Percentiles rank a stretch among this genome's conserved stretches.
phyloP scores from a whole-genome alignment of 2,113 vertebrate genomes.

The Camelus dromedarius region DNA sequence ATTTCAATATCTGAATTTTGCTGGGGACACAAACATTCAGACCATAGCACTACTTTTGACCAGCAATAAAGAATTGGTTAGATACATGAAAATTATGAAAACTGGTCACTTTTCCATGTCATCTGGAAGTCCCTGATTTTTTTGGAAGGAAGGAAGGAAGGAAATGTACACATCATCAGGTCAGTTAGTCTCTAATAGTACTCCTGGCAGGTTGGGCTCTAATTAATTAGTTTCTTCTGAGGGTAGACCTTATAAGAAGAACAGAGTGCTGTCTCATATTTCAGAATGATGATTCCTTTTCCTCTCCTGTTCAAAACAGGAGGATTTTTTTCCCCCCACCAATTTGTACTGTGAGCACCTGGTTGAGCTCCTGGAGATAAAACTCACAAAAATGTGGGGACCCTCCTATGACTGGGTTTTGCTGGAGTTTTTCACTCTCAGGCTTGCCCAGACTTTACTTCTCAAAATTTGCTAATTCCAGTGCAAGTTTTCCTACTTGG shows the following conservation, averaged over 20 bases:
- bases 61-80: neutral
- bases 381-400: neutral
- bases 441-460: neutral
- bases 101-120: neutral
- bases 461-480: neutral
- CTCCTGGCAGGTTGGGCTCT: neutral
- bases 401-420: neutral
- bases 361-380: neutral
- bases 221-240: neutral
- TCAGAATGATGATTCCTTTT: neutral
- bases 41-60: neutral
- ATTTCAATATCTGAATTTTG: neutral
- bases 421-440: neutral
- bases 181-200: neutral
- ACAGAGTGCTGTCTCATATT: neutral
- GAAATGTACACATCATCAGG: neutral
- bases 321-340: no score
- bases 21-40: neutral
- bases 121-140: neutral
- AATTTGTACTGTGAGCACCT: neutral
- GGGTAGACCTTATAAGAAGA: neutral
- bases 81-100: neutral
- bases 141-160: neutral
- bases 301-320: neutral
- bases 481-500: neutral